Percentiles rank a stretch among this genome's conserved stretches.
These are phyloP conservation scores for Epiblema foenella DNA, from an alignment of 2,888 invertebrate species.

Conservation along the genomic window DNA sequence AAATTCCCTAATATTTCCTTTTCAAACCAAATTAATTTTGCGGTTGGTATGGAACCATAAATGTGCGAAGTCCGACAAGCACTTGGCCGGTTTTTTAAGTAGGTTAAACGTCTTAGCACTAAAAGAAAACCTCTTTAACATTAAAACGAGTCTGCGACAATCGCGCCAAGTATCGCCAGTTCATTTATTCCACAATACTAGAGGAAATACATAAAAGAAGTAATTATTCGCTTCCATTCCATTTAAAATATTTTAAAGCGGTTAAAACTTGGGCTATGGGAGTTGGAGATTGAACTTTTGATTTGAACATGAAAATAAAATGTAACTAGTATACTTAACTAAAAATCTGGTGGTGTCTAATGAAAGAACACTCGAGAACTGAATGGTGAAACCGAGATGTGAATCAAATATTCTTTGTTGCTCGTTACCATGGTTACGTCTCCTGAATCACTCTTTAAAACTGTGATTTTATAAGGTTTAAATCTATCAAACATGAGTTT, in stretches of 20 bases:
- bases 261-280: background rate
- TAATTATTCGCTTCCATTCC: slow-evolving; percentile 32
- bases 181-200: slow-evolving; percentile 26
- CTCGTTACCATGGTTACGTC: too few relatives aligned
- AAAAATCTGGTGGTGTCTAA: background rate
- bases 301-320: background rate
- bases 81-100: too few relatives aligned
- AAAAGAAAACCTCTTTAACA: background rate
- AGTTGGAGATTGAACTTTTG: background rate
- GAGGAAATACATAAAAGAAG: slow-evolving; percentile 26
- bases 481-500: too few relatives aligned
- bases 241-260: slow-evolving; percentile 8
- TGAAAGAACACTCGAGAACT: background rate
- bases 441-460: too few relatives aligned
- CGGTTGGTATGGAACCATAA: too few relatives aligned
- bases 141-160: slow-evolving; percentile 11
- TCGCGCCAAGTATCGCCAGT: slow-evolving; percentile 22
- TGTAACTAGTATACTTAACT: background rate
- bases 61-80: too few relatives aligned
- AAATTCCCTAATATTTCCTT: too few relatives aligned
- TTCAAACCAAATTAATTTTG: too few relatives aligned
- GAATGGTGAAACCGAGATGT: too few relatives aligned
- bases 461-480: too few relatives aligned
- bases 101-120: background rate
- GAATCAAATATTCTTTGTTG: too few relatives aligned